Percentiles rank a stretch among this genome's conserved stretches.
Conservation (phyloP, 1,140 invertebrate species). For the Bursaphelenchus mucronatus region DNA sequence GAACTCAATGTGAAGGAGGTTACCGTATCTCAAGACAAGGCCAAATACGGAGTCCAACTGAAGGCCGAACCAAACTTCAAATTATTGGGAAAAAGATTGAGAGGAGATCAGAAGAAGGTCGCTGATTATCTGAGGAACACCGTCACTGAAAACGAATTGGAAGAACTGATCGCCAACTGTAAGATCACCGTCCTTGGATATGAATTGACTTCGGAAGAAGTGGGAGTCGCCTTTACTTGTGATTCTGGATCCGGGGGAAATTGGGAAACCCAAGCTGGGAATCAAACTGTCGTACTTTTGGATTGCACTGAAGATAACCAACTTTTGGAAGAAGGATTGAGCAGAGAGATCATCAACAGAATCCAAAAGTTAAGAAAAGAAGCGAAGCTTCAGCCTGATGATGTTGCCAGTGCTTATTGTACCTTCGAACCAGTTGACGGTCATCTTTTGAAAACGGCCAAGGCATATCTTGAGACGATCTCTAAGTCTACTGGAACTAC, state of each 20-base stretch:
- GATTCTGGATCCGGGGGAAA: constrained; percentile 45
- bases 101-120: constrained; percentile 82
- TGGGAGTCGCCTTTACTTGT: constrained; percentile 78
- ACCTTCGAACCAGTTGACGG: constrained; percentile 11
- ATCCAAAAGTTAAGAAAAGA: constrained; percentile 93
- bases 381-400: constrained; percentile 11
- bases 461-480: constrained; percentile 3
- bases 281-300: constrained; percentile 59
- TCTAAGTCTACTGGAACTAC: constrained; percentile 14
- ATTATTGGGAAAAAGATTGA: constrained; percentile 77
- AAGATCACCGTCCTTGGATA: constrained; percentile 73
- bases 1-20: constrained; percentile 88
- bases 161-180: constrained; percentile 72
- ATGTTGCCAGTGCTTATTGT: constrained; percentile 8
- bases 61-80: constrained; percentile 88
- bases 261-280: constrained; percentile 61
- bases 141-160: constrained; percentile 75
- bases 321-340: constrained; percentile 45
- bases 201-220: constrained; percentile 73
- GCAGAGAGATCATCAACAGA: constrained; percentile 86
- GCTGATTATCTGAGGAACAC: constrained; percentile 73
- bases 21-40: constrained; percentile 83
- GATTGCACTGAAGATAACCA: constrained; percentile 46
- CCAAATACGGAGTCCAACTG: constrained; percentile 84
- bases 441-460: neutral